Conservation (phyloP, 1,140 invertebrate genomes). For the Bemisia tabaci region DNA sequence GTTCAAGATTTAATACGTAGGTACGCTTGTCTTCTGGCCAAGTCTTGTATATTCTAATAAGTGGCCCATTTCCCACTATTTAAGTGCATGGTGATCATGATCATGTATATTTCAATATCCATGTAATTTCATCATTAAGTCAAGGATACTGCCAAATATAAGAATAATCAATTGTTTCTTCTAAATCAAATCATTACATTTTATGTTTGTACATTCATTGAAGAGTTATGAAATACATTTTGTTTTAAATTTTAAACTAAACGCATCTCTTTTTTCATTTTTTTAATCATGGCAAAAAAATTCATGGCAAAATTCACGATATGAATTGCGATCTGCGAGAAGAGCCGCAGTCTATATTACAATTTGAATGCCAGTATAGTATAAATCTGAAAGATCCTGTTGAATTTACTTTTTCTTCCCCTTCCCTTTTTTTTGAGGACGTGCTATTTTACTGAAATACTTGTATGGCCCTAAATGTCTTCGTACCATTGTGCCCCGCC, state of each 20-base stretch:
- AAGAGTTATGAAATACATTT: too few species aligned
- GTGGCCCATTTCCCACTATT: too few species aligned
- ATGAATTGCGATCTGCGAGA: background rate
- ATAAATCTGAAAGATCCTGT: background rate
- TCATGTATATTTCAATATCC: background rate
- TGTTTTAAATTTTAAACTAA: background rate
- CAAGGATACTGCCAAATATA: background rate
- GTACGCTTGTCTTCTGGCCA: too few species aligned
- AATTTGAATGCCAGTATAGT: background rate
- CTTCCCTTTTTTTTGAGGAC: conserved; percentile 4
- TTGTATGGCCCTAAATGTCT: conserved; percentile 44
- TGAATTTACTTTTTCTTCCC: conserved; percentile 5
- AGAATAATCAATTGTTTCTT: background rate
- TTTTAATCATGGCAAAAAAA: background rate
- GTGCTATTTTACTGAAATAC: conserved; percentile 6
- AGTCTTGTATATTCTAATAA: too few species aligned
- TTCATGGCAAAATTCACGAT: background rate
- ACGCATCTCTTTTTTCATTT: background rate
- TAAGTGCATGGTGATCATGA: too few species aligned
- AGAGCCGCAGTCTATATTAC: background rate
- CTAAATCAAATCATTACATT: background rate
- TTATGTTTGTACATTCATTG: background rate
- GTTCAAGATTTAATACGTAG: too few species aligned
- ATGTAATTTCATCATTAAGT: background rate
- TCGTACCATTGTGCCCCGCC: conserved; percentile 52